Conservation (phyloP, 2,797 vertebrate genomes). For the Onychomys leucogaster region DNA sequence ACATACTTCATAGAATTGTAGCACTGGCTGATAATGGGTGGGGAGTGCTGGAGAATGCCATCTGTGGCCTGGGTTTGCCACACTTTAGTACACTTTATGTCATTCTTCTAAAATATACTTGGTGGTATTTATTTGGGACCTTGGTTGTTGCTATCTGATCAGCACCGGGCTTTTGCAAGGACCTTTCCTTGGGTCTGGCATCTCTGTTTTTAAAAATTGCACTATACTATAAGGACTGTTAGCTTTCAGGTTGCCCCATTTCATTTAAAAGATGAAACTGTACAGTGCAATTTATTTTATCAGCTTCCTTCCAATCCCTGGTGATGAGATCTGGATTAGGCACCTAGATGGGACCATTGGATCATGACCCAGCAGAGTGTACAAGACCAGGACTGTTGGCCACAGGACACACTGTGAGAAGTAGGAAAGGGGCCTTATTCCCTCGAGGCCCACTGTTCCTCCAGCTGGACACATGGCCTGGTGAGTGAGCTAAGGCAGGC, state of each 20-base stretch:
- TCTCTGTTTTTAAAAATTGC: neutral
- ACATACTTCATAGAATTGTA: neutral
- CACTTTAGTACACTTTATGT: neutral
- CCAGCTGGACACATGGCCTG: neutral
- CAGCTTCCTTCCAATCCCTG: neutral
- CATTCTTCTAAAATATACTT: too few relatives aligned
- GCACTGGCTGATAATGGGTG: neutral
- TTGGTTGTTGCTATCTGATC: neutral
- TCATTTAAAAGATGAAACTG: neutral
- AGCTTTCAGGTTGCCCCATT: neutral
- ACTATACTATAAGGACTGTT: neutral
- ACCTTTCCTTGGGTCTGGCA: neutral
- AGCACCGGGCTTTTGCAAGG: neutral
- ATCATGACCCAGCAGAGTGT: too few relatives aligned
- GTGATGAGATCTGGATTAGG: neutral
- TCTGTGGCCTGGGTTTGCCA: fast-evolving
- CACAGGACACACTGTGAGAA: neutral
- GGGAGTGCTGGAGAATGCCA: neutral
- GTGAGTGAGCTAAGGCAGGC: neutral
- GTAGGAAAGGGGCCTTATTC: neutral
- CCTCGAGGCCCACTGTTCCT: neutral
- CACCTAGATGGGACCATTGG: neutral
- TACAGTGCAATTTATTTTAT: neutral
- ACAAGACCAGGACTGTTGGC: neutral
- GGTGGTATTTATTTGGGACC: neutral